Evolutionary conservation across 2,113 vertebrate species (phyloP), one percentile per base, ranked within the genome.

Genomic region (Chaetodon trifascialis): DNA sequence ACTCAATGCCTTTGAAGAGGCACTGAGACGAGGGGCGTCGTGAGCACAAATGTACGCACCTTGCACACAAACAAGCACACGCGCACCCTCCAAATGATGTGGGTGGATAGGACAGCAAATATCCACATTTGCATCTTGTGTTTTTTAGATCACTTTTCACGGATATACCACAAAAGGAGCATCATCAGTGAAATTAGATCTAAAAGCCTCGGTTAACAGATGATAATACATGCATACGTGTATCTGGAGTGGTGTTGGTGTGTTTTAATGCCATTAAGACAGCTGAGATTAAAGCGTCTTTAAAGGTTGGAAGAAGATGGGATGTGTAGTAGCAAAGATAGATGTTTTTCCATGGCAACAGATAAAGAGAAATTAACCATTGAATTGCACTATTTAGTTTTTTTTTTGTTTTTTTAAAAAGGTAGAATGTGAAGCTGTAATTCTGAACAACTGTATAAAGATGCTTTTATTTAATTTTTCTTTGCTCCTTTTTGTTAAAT

Each of bases 1-100:
- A 95, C 94, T 95, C 92, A 85, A 92, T 88, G 88, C 91, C 94
- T 95, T 95, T 95, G 95, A 95, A 95, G 93, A 92, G 88, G 72
- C 68, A 80, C 85, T 44, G 89, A 95, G 92, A 92, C 89, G 90
- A 94, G 90, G 87, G 66, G 66, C 68, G 86, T 90, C 85, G 87
- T 91, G 91, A 89, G 86, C 72, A 6, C 83, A 87, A 87, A 80
- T 83, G 77, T 67, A 82, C 52, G n/a, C 85, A 89, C 85, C 79
- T 89, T 83, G 44, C 73, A 79, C 65, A 54, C 68, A 74, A 47
- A 62, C 73, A 62, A 78, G 76, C 67, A 87, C 76, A 51, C 59
- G 84, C 79, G 46, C 47, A 77, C 74, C 63, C 16, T 80, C 70
- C 67, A 83, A 84, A 88, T 88, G 89, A 90, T 84, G 91, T 89